Evolutionary conservation across 2,888 invertebrate species (phyloP).

Genomic region (Entomobrya proxima): DNA sequence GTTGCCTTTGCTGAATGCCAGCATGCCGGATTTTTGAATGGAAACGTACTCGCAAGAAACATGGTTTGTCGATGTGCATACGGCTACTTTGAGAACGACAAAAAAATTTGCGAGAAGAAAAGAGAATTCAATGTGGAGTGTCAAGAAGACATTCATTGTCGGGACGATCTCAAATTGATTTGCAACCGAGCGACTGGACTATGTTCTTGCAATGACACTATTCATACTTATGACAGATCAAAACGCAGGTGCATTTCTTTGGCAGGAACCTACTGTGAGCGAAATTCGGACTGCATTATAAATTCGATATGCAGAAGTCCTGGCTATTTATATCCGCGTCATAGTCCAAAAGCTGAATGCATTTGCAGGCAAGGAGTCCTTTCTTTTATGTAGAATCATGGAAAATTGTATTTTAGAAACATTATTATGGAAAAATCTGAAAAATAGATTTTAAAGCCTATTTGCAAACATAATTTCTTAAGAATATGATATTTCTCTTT

Average conservation of each 20-base stretch:
- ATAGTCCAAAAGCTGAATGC: slow-evolving; percentile 45
- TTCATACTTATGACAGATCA: slow-evolving; percentile 42
- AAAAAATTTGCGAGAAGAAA: slow-evolving; percentile 39
- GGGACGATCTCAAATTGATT: slow-evolving; percentile 49
- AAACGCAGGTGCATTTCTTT: slow-evolving; percentile 33
- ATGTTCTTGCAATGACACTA: slow-evolving; percentile 46
- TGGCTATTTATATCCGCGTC: slow-evolving; percentile 55
- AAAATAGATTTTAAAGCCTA: no score
- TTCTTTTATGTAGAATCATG: no score
- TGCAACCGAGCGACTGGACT: slow-evolving; percentile 17
- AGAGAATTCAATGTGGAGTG: slow-evolving; percentile 33
- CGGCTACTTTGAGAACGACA: slow-evolving; percentile 33
- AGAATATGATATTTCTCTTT: no score
- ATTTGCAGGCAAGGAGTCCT: no score
- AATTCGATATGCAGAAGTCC: slow-evolving; percentile 39
- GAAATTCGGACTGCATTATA: slow-evolving; percentile 47
- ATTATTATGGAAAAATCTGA: no score
- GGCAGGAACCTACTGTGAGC: slow-evolving; percentile 41
- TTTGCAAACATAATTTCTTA: no score
- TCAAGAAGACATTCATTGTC: slow-evolving; percentile 7
- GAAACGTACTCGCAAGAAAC: slow-evolving; percentile 36
- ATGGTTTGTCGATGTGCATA: slow-evolving; percentile 41
- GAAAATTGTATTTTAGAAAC: no score
- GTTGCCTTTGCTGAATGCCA: slow-evolving; percentile 24
- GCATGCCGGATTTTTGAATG: slow-evolving; percentile 50